Base-by-base conservation (phyloP, 2,797 vertebrate species). In the Xenentodon cancila region DNA sequence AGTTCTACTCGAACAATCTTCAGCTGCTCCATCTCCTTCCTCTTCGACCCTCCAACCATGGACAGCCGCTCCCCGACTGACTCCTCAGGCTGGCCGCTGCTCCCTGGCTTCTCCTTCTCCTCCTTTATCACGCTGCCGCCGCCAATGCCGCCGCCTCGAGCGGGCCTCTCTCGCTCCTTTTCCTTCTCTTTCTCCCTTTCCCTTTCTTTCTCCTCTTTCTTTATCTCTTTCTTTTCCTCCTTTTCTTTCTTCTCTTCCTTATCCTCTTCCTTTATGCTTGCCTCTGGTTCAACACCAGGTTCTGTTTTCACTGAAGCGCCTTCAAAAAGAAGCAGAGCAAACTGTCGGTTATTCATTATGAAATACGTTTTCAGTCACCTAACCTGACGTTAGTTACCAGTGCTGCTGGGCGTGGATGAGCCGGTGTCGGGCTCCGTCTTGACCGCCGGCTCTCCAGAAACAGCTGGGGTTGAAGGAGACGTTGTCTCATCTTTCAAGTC, bases 11-110 rank as follows among this genome's bases (percentile, higher is more conserved):
- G 93, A 72, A 98, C 69, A 0, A 96, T 96, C 77, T 99, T 98
- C 79, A 98, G 93, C 46, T 95, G 91, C 89, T 99, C 97, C 71
- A 96, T 93, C 82, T 98, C 97, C 64, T 98, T 99, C 83, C 96
- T 96, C 93, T 89, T 98, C 81, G 90, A 96, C 84, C 91, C 96
- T 88, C 87, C 94, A 73, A 88, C 93, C 92, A 72, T 44, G 17
- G 92, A 46, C 5, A 88, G 81, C 3, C 94, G 93, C 51, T 94
- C 93, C 13, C 68, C 84, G 0, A 72, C 59, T 0, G 59, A 49
- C 47, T 94, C 93, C 50, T 94, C 94, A 0, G 80, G 82, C 30
- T 93, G 93, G 83, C 82, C 81, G 71, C 92, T 92, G 84, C 89
- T 83, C 5, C 91, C 85, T 0, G 89, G 72, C 59, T 92, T 93